Conservation (phyloP, 2,113 vertebrate genomes). For the Malurus alboscapulatus region DNA sequence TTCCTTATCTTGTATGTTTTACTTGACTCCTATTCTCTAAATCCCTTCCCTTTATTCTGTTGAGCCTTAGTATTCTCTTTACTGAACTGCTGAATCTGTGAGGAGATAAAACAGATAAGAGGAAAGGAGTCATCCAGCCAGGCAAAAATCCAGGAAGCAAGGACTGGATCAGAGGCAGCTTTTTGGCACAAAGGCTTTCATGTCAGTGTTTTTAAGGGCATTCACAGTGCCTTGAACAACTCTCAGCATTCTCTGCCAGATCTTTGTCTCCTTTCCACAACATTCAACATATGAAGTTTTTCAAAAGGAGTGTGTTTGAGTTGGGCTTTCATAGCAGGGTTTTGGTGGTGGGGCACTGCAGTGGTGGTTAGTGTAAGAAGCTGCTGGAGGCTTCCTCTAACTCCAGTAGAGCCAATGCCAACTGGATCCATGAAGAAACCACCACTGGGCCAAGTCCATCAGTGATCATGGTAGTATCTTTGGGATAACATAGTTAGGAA, state of each 20-base stretch:
- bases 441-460: not conserved
- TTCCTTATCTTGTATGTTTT: accelerated
- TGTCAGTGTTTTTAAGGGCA: not conserved
- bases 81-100: not conserved
- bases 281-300: not conserved
- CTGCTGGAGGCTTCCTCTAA: not conserved
- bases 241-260: not conserved
- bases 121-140: not conserved
- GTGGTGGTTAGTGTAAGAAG: not conserved
- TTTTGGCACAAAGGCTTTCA: not conserved
- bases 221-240: not conserved
- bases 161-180: not conserved
- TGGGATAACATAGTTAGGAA: not conserved
- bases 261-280: not conserved
- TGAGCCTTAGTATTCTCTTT: not conserved
- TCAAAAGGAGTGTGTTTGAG: not conserved
- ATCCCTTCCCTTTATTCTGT: not conserved
- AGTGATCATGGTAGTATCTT: accelerated
- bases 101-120: not conserved
- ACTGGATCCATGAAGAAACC: too few relatives aligned
- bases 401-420: not conserved
- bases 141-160: not conserved
- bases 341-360: not conserved
- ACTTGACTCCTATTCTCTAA: not conserved
- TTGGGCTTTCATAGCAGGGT: not conserved